phyloP scores from a whole-genome alignment of 2,113 vertebrate genomes.

The Calcarius ornatus region DNA sequence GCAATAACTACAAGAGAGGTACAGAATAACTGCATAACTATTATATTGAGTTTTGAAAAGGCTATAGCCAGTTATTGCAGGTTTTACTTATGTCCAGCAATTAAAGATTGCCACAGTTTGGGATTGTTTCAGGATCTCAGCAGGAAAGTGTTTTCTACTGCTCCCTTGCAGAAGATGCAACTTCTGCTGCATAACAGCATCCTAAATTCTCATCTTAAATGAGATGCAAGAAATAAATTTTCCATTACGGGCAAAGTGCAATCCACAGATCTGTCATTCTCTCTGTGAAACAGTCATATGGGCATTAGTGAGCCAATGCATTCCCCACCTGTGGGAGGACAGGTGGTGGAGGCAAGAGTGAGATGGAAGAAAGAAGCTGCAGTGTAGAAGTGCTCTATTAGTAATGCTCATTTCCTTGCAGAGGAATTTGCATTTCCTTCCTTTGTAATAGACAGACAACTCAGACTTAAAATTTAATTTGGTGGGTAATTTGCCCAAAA shows the following conservation, averaged over 20 bases:
- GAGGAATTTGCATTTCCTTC: neutral
- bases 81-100: conserved; percentile 22
- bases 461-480: conserved; percentile 26
- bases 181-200: neutral
- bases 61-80: neutral
- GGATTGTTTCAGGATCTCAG: conserved; percentile 3
- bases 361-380: neutral
- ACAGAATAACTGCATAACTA: conserved; percentile 18
- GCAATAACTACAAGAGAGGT: conserved; percentile 32
- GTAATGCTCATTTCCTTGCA: neutral
- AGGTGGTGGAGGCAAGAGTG: neutral
- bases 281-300: neutral
- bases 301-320: neutral
- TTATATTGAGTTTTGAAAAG: conserved; percentile 44
- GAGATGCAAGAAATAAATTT: neutral
- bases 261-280: neutral
- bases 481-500: neutral
- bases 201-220: neutral
- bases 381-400: neutral
- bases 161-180: neutral
- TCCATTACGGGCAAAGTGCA: neutral
- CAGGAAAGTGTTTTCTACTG: neutral
- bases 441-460: neutral
- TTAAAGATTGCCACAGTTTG: conserved; percentile 23
- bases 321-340: neutral